These are phyloP conservation scores for Notolepis coatsorum DNA, from an alignment of 2,797 vertebrate species.

Conservation along the genomic window DNA sequence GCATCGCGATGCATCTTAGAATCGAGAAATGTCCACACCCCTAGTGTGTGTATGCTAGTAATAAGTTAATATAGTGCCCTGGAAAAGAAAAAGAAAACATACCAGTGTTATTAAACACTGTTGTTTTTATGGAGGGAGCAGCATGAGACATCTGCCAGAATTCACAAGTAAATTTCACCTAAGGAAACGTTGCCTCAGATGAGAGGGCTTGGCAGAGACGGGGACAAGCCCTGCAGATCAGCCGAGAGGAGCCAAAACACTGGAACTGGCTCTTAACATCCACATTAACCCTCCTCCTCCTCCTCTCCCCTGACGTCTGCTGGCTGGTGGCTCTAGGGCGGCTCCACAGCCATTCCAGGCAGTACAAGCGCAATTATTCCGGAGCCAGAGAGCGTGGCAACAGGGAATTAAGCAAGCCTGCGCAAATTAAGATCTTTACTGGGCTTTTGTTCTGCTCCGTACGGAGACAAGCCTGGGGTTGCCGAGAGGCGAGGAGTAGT, in stretches of 20 bases:
- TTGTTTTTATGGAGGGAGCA: not conserved
- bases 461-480: not conserved
- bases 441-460: constrained; percentile 15
- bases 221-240: constrained; percentile 17
- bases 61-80: no score
- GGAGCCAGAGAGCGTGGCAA: constrained; percentile 16
- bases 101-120: not conserved
- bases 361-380: constrained; percentile 34
- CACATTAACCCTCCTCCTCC: not conserved
- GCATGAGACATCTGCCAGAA: constrained; percentile 13
- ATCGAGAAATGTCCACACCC: no score
- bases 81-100: not conserved
- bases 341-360: constrained; percentile 5
- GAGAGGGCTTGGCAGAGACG: not conserved
- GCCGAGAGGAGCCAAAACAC: no score
- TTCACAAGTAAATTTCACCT: constrained; percentile 37
- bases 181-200: constrained; percentile 11
- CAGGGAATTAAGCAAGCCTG: constrained; percentile 20
- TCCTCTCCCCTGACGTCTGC: not conserved
- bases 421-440: constrained; percentile 34
- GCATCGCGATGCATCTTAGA: no score
- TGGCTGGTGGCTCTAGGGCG: constrained; percentile 1
- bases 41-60: no score
- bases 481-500: not conserved
- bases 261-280: not conserved